Percentiles rank a stretch among this genome's conserved stretches.
These are phyloP conservation scores for Corydoras maculifer DNA, from an alignment of 2,113 vertebrate genomes.

Conservation along the genomic window DNA sequence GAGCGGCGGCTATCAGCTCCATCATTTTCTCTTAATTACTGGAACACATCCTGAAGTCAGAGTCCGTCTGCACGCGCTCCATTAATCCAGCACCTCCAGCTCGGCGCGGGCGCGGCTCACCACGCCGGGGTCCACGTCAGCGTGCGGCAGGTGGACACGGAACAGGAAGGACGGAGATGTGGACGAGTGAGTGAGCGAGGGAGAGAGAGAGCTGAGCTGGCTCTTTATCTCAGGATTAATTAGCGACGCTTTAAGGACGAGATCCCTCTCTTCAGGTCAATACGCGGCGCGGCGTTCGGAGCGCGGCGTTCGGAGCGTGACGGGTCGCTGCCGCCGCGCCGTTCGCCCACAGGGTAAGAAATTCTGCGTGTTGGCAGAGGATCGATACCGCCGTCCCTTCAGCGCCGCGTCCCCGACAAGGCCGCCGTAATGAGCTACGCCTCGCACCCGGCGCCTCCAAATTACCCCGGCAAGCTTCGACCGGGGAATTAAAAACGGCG, in stretches of 20 bases:
- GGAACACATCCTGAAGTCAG: conserved; percentile 34
- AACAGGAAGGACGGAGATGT: neutral
- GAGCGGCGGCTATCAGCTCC: conserved; percentile 32
- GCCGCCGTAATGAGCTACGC: conserved; percentile 52
- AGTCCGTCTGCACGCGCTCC: conserved; percentile 26
- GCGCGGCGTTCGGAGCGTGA: conserved; percentile 9
- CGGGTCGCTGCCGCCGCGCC: conserved; percentile 24
- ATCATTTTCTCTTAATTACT: conserved; percentile 50
- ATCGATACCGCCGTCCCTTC: conserved; percentile 45
- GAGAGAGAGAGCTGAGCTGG: too few species aligned
- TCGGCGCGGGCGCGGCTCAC: conserved; percentile 30
- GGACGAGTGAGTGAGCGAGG: neutral
- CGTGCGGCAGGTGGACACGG: neutral
- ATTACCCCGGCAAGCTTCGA: conserved; percentile 46
- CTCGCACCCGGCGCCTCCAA: conserved; percentile 45
- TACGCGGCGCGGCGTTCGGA: neutral
- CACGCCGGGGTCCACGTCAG: conserved; percentile 6
- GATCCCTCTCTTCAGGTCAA: conserved; percentile 17
- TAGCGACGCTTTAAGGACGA: conserved; percentile 6
- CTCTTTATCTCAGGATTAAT: conserved; percentile 18
- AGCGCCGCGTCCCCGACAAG: conserved; percentile 39
- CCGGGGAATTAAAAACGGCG: conserved; percentile 34
- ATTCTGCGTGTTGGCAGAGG: conserved; percentile 43
- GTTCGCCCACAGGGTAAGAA: conserved; percentile 36
- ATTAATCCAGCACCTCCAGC: conserved; percentile 39